Evolutionary conservation across 2,888 invertebrate genomes (phyloP).

Genomic region (Drosophila paramelanica): DNA sequence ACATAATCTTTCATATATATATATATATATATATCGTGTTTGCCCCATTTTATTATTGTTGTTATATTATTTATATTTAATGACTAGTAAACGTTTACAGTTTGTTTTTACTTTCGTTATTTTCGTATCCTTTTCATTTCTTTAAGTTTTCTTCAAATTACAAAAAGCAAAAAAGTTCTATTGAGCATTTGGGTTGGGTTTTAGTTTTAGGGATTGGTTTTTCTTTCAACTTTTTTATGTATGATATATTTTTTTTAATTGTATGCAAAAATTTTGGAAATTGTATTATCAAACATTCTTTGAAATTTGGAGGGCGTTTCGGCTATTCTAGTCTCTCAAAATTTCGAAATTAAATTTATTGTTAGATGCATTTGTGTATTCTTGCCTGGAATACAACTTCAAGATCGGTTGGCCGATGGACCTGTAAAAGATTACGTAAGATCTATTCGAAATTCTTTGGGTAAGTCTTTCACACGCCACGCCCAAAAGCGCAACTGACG

Average conservation of each 20-base stretch:
- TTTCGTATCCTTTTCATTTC: conserved; percentile 10
- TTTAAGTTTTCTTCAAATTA: conserved; percentile 22
- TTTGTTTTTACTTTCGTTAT: conserved; percentile 44
- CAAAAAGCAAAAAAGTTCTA: conserved; percentile 59
- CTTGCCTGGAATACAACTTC: conserved; percentile 10
- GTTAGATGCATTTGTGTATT: conserved; percentile 14
- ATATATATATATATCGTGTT: conserved; percentile 33
- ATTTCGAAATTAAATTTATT: conserved; percentile 39
- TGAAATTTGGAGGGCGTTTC: conserved; percentile 72
- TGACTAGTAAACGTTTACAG: conserved; percentile 76
- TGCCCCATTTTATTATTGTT: conserved; percentile 13
- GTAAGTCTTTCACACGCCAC: conserved; percentile 3
- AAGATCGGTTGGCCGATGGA: conserved; percentile 2
- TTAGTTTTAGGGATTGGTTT: conserved; percentile 9
- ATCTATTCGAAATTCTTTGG: background rate
- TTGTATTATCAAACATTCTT: conserved; percentile 68
- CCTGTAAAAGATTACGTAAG: conserved; percentile 3
- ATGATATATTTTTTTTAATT: conserved; percentile 13
- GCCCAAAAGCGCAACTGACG: conserved; percentile 20
- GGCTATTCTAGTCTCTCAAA: conserved; percentile 56
- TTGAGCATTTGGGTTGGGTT: conserved; percentile 49
- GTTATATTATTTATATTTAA: conserved; percentile 51
- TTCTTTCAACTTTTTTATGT: conserved; percentile 1
- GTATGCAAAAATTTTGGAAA: conserved; percentile 39
- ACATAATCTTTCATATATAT: conserved; percentile 49